Evolutionary conservation across 2,888 invertebrate genomes (phyloP).

Genomic region (Marronus borbonicus): DNA sequence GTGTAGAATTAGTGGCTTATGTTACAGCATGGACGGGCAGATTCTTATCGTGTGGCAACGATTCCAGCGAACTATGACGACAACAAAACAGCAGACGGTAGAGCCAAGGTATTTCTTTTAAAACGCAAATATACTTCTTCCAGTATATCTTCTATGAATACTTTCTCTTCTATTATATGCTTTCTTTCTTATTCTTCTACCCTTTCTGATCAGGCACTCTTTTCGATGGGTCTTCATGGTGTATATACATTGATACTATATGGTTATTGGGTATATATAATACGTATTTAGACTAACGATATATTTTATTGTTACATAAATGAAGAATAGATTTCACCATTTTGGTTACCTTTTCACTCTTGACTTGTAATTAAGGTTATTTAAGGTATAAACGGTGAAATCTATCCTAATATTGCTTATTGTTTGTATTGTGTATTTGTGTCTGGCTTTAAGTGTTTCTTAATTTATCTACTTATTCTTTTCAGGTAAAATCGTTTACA

Average conservation of each 20-base stretch:
- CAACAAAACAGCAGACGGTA: slow-evolving; percentile 96
- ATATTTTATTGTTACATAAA: not conserved
- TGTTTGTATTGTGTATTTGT: slow-evolving; percentile 18
- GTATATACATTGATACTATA: slow-evolving; percentile 34
- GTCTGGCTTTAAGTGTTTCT: slow-evolving; percentile 7
- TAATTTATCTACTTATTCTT: not conserved
- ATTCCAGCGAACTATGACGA: slow-evolving; percentile 93
- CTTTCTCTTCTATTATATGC: slow-evolving; percentile 39
- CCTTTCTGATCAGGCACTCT: slow-evolving; percentile 49
- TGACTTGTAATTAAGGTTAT: not conserved
- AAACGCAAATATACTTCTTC: slow-evolving; percentile 28
- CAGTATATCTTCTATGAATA: slow-evolving; percentile 44
- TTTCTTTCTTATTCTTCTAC: slow-evolving; percentile 49
- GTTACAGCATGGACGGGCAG: slow-evolving; percentile 91
- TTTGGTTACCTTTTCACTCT: not conserved
- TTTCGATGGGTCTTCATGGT: slow-evolving; percentile 44
- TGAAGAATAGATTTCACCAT: slow-evolving; percentile 4
- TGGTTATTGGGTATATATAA: slow-evolving; percentile 31
- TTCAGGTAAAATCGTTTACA: not conserved
- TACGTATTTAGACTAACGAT: slow-evolving; percentile 15
- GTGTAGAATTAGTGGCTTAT: slow-evolving; percentile 55
- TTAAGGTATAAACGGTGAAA: not conserved
- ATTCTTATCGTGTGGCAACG: slow-evolving; percentile 98
- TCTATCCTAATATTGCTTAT: slow-evolving; percentile 21
- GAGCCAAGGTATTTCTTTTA: slow-evolving; percentile 82